A percentile compares a stretch with the other conserved stretches of the same genome.
Conservation (phyloP, 2,113 vertebrate genomes). For the Albula goreensis region DNA sequence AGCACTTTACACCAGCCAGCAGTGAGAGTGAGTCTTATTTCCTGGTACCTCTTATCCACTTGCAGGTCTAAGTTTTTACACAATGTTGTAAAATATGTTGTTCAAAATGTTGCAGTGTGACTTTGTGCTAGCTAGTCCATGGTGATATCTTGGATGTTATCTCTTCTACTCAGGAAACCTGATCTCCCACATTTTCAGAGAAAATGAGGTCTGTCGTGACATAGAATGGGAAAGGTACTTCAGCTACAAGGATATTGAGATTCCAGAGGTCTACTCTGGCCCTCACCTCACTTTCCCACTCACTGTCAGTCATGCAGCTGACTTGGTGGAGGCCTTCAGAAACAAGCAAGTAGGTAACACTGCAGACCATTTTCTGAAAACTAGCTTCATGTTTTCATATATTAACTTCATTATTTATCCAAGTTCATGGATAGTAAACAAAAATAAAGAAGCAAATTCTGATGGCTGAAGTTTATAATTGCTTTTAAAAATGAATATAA, state of each 20-base stretch:
- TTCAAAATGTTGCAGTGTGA: background rate
- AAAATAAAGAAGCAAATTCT: too few species aligned
- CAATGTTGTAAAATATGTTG: too few species aligned
- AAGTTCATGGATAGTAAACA: background rate
- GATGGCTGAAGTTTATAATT: too few species aligned
- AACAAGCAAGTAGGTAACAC: constrained; percentile 80
- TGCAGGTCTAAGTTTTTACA: too few species aligned
- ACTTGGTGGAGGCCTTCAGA: constrained; percentile 87
- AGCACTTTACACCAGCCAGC: constrained; percentile 81
- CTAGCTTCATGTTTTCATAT: background rate
- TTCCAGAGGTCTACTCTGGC: constrained; percentile 76
- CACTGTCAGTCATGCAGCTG: constrained; percentile 74
- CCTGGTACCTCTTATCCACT: too few species aligned
- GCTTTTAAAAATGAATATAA: background rate
- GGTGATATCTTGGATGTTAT: background rate
- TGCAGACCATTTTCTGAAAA: background rate
- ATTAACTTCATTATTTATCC: background rate
- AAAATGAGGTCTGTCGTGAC: constrained; percentile 68
- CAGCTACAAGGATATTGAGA: constrained; percentile 75
- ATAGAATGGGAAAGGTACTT: constrained; percentile 70
- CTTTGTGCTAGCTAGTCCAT: background rate
- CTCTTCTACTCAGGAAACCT: constrained; percentile 71
- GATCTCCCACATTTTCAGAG: constrained; percentile 80
- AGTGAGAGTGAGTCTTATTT: constrained; percentile 76
- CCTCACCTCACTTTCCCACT: constrained; percentile 85